Base-by-base conservation (phyloP, 2,797 vertebrate genomes). In the Chrysocyon brachyurus region DNA sequence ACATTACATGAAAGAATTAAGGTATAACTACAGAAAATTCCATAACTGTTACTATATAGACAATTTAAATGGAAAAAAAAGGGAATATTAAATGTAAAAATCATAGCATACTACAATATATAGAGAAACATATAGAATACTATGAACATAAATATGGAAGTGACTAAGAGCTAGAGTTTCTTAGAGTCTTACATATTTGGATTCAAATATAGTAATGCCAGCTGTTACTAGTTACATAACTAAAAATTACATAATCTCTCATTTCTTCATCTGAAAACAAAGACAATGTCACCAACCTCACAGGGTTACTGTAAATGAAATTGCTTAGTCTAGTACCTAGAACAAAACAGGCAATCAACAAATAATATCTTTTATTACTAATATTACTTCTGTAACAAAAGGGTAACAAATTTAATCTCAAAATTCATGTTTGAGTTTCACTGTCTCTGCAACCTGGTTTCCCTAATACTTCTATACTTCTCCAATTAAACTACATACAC, bases 241-340 rank as follows among this genome's bases (percentile, higher is more conserved):
- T 85, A 93, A 95, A 85, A 92, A 85, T 85, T 90, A 73, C 14
- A 66, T 91, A 88, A 98, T 86, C 83, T 75, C 78, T 96, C 19
- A 73, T 33, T 87, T 63, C 85, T 92, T 86, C 33, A 87, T 68
- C 63, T 94, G 61, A 88, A 98, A 96, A 95, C 6, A 6, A 28
- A 91, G 36, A 91, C 56, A 92, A 95, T 87, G 79, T 36, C 78
- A 96, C 52, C 21, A 36, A 75, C n/a, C 33, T 63, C 40, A 93
- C 1, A 95, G 31, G 31, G 36, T 92, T 90, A 82, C 46, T 75
- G 5, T 84, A 93, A 81, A 26, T 81, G 54, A 92, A 77, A 64
- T 31, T 88, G 31, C 57, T 87, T 56, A 78, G 15, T 36, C 88
- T 56, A 26, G 24, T 79, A 24, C 14, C 89, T 63, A 81, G 52